Conservation (phyloP, 2,113 vertebrate species). For the Coptodon rendalli region DNA sequence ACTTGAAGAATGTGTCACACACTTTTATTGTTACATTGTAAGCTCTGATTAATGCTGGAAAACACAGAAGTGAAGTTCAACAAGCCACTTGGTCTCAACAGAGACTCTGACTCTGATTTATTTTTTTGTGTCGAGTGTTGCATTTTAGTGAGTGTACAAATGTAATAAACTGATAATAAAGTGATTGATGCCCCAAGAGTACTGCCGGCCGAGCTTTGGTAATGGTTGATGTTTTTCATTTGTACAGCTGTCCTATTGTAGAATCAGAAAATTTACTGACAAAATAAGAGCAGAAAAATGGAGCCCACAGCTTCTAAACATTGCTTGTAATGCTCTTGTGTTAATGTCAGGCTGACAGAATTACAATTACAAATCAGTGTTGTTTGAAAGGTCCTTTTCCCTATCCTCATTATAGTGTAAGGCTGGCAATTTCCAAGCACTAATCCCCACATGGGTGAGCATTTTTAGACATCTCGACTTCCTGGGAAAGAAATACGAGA, state of each 20-base stretch:
- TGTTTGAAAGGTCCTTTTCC: not conserved
- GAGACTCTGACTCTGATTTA: not conserved
- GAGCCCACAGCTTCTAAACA: not conserved
- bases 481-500: not conserved
- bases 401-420: not conserved
- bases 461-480: not conserved
- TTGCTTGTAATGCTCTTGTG: not conserved
- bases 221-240: not conserved
- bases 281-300: not conserved
- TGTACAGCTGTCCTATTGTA: not conserved
- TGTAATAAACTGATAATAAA: not conserved
- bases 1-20: not conserved
- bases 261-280: not conserved
- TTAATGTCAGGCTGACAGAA: not conserved
- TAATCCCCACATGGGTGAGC: not conserved
- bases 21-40: not conserved
- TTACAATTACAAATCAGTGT: not conserved
- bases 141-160: not conserved
- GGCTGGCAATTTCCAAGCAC: not conserved
- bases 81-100: not conserved
- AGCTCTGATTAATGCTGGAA: not conserved
- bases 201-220: not conserved
- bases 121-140: not conserved
- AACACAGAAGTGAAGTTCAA: not conserved
- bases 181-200: not conserved